phyloP scores from a whole-genome alignment of 2,888 invertebrate genomes.

The Phyllotreta cruciferae region DNA sequence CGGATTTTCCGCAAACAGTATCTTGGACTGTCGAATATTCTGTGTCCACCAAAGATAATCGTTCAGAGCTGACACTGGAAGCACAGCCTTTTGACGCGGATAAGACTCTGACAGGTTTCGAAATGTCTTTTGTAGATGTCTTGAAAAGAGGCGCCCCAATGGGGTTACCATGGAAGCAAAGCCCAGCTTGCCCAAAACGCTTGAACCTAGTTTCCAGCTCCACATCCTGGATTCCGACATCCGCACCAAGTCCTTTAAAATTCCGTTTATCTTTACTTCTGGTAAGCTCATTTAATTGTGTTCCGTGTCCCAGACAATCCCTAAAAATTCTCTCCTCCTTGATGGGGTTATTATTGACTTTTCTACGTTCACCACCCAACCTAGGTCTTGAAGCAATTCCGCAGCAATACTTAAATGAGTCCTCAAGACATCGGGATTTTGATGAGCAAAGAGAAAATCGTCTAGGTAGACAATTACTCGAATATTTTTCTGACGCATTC shows the following conservation, averaged over 20 bases:
- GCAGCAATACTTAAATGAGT: conserved; percentile 11
- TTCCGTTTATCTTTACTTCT: too few relatives aligned
- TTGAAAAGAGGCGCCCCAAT: conserved; percentile 21
- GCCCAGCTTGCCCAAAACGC: conserved; percentile 22
- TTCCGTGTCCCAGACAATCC: conserved; percentile 35
- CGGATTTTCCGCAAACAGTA: too few relatives aligned
- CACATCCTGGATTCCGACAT: conserved; percentile 20
- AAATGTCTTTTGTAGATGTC: conserved; percentile 15
- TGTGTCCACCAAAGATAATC: conserved; percentile 16
- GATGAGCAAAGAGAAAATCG: conserved; percentile 35
- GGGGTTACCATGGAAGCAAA: conserved; percentile 24
- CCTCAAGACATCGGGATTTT: conserved; percentile 16
- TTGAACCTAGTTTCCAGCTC: background rate
- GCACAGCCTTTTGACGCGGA: background rate
- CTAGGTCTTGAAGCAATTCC: conserved; percentile 25
- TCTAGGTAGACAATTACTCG: conserved; percentile 38
- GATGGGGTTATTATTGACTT: conserved; percentile 29
- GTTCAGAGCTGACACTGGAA: background rate
- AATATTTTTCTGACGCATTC: conserved; percentile 26
- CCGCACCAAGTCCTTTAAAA: too few relatives aligned
- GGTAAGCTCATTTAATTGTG: background rate
- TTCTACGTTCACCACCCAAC: conserved; percentile 35
- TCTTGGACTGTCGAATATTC: background rate
- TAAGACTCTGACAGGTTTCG: conserved; percentile 1
- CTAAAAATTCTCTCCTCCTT: conserved; percentile 30